Evolutionary conservation across 2,113 vertebrate species (phyloP), one percentile per base, ranked within the genome.

Genomic region (Hemichromis elongatus): DNA sequence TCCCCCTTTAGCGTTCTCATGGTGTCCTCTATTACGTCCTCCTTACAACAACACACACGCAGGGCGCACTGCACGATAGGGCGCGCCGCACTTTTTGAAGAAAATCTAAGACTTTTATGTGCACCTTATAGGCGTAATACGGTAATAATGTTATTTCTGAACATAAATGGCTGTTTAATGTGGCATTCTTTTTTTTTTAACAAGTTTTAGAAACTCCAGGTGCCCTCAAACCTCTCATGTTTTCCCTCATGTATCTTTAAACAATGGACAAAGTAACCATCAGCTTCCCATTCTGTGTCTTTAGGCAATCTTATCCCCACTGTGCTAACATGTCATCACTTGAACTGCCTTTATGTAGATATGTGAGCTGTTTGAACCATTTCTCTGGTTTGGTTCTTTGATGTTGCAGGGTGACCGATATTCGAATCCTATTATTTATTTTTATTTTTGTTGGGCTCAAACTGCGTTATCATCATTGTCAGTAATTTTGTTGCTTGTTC

Each of bases 401-500:
- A 21, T 66, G 3, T 63, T 40, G 42, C 35, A 53, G 3, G 0
- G 21, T 21, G 11, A 12, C 5, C 5, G 0, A 10, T 45, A 16
- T 26, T 2, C 45, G 7, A 19, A 45, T 35, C 30, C n/a, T n/a
- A 35, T n/a, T 2, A 5, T 37, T 40, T 40, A 0, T 66, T 40
- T 68, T 68, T 24, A 68, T 5, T 24, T 21, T 68, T 40, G 35
- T 68, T 14, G 12, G n/a, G n/a, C 7, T 68, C 12, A 68, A 68
- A 68, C n/a, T 0, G 37, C 12, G 0, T 45, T 45, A 8, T 73
- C 42, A 7, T 47, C 1, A 0, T 73, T 73, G 42, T 47, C 40
- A 19, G 3, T 47, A 6, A 47, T 73, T 47, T 28, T 8, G 18
- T 73, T 42, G 8, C 9, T 2, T 73, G 2, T 2, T 73, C 14